Evolutionary conservation across 2,888 invertebrate species (phyloP).

Genomic region (Tetropium fuscum): DNA sequence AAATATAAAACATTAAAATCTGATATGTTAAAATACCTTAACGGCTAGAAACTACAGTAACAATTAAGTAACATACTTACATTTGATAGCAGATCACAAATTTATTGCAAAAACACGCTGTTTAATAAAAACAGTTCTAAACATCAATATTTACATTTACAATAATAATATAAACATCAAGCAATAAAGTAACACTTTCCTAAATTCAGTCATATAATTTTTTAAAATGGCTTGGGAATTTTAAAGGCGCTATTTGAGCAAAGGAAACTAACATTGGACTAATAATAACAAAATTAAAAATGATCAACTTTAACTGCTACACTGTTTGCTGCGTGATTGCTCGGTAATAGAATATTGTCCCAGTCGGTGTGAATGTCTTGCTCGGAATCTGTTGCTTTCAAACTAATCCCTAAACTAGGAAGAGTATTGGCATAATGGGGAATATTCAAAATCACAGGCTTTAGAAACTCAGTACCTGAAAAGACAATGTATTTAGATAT

Average conservation of each 20-base stretch:
- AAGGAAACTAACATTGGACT: background rate
- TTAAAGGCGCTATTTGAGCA: slow-evolving; percentile 17
- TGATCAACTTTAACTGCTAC: slow-evolving; percentile 94
- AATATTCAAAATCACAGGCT: slow-evolving; percentile 91
- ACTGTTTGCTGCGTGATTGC: slow-evolving; percentile 86
- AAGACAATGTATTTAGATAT: too few species aligned
- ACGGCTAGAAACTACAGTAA: slow-evolving; percentile 34
- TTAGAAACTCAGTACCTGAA: slow-evolving; percentile 81
- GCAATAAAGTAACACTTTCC: slow-evolving; percentile 9
- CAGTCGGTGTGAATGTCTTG: slow-evolving; percentile 87
- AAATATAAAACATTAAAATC: slow-evolving; percentile 39
- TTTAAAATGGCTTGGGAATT: background rate
- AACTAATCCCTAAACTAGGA: slow-evolving; percentile 80
- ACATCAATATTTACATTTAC: slow-evolving; percentile 16
- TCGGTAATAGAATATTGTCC: slow-evolving; percentile 87
- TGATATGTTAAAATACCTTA: slow-evolving; percentile 30
- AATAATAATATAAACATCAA: slow-evolving; percentile 12
- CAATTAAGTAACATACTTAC: slow-evolving; percentile 24
- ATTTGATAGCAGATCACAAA: slow-evolving; percentile 26
- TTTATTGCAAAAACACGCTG: slow-evolving; percentile 17
- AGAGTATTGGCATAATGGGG: slow-evolving; percentile 88
- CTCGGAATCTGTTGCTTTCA: slow-evolving; percentile 85
- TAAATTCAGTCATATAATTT: slow-evolving; percentile 9
- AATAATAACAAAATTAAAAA: slow-evolving; percentile 74
- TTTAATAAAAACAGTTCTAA: slow-evolving; percentile 21